A percentile compares a stretch with the other conserved stretches of the same genome.
Conservation (phyloP, 2,888 invertebrate species). For the Xylota sylvarum region DNA sequence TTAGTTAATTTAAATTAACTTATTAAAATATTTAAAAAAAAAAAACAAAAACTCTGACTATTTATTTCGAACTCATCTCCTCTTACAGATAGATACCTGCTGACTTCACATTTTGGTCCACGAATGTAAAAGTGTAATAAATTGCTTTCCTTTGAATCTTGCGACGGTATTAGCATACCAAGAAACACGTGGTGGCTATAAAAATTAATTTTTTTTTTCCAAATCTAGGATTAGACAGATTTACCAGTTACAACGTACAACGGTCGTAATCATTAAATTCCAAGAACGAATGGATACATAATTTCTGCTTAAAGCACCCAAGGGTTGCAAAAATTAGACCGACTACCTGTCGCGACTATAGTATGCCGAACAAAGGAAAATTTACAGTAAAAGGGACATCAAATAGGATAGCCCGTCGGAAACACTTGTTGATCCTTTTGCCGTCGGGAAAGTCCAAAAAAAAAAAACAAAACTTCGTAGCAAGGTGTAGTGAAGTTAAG, state of each 20-base stretch:
- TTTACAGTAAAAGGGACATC: not conserved
- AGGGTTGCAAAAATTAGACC: conserved; percentile 24
- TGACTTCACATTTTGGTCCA: not conserved
- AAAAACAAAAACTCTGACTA: not conserved
- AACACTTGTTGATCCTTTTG: conserved; percentile 59
- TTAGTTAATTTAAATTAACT: not conserved
- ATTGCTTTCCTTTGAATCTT: not conserved
- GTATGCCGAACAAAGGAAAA: not conserved
- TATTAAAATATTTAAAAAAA: not conserved
- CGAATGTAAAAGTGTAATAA: not conserved
- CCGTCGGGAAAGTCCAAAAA: conserved; percentile 3
- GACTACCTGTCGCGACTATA: conserved; percentile 33
- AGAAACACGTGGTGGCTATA: conserved; percentile 13
- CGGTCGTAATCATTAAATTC: conserved; percentile 21
- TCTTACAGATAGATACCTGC: too few species aligned
- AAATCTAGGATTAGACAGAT: conserved; percentile 4
- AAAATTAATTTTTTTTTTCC: conserved; percentile 12
- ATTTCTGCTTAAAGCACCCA: conserved; percentile 9
- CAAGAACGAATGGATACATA: not conserved
- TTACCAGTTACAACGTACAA: not conserved
- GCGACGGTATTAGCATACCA: not conserved
- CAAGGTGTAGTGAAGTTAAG: conserved; percentile 15
- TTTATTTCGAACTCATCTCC: too few species aligned
- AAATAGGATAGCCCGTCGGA: conserved; percentile 16
- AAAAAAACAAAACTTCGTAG: conserved; percentile 3